These are phyloP conservation scores for Eucera pruinosa DNA, from an alignment of 2,888 invertebrate species.

Conservation along the genomic window DNA sequence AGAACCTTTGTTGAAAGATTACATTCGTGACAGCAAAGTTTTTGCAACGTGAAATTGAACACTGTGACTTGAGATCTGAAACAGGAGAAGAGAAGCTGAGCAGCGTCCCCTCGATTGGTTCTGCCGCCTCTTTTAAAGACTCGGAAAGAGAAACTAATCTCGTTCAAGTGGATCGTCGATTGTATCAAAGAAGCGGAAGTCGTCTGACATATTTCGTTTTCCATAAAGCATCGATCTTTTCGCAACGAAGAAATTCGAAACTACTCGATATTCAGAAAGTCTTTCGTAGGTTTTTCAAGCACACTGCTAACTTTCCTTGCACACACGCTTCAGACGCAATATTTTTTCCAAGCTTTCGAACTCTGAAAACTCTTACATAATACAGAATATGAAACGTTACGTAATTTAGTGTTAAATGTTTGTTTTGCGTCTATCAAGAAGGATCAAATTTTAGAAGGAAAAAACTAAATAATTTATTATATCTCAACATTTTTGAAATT, in stretches of 20 bases:
- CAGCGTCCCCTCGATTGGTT: constrained; percentile 3
- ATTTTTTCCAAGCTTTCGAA: background rate
- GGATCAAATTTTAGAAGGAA: no score
- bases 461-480: no score
- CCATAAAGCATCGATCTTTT: background rate
- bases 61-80: no score
- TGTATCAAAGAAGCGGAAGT: constrained; percentile 16
- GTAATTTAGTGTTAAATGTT: no score
- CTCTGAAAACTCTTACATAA: background rate
- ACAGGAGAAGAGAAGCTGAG: background rate
- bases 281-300: background rate
- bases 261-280: background rate
- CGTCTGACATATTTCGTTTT: constrained; percentile 19
- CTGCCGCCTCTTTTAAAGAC: background rate
- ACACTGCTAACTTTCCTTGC: background rate
- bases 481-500: background rate
- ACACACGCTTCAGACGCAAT: background rate
- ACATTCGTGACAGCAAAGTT: background rate
- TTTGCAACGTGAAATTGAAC: no score
- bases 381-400: no score
- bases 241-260: background rate
- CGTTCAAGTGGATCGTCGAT: constrained; percentile 11
- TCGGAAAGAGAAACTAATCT: constrained; percentile 26
- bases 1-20: constrained; percentile 18
- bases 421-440: no score